phyloP scores from a whole-genome alignment of 2,888 invertebrate species.

The Pterobdella sp. region DNA sequence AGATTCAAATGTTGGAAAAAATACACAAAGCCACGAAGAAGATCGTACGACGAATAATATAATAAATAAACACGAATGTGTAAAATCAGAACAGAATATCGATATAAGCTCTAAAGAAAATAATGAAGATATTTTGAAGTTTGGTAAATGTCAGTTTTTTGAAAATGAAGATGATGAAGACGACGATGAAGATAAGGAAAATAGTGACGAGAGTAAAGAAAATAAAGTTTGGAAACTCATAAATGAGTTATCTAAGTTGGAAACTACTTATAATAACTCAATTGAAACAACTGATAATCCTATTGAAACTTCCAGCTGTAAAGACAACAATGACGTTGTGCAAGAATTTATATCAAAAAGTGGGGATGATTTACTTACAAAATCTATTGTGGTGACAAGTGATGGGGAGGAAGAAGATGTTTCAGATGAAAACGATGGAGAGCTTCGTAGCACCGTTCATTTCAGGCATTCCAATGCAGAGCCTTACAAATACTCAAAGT shows the following conservation, averaged over 20 bases:
- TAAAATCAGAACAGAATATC: no score
- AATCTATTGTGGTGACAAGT: not conserved
- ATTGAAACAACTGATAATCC: not conserved
- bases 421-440: constrained; percentile 17
- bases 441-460: not conserved
- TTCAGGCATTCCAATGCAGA: not conserved
- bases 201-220: constrained; percentile 1
- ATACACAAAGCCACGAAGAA: no score
- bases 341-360: not conserved
- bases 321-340: not conserved
- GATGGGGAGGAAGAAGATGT: constrained; percentile 21
- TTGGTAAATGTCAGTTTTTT: not conserved
- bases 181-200: constrained; percentile 14
- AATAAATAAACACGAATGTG: no score
- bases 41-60: no score
- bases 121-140: not conserved
- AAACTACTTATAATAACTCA: not conserved
- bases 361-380: not conserved
- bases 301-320: not conserved
- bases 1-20: no score
- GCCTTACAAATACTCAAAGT: not conserved
- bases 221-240: not conserved
- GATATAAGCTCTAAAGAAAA: not conserved
- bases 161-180: constrained; percentile 16
- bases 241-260: not conserved